A percentile compares a stretch with the other conserved stretches of the same genome.
Conservation (phyloP, 2,113 vertebrate genomes). For the Mobula hypostoma region DNA sequence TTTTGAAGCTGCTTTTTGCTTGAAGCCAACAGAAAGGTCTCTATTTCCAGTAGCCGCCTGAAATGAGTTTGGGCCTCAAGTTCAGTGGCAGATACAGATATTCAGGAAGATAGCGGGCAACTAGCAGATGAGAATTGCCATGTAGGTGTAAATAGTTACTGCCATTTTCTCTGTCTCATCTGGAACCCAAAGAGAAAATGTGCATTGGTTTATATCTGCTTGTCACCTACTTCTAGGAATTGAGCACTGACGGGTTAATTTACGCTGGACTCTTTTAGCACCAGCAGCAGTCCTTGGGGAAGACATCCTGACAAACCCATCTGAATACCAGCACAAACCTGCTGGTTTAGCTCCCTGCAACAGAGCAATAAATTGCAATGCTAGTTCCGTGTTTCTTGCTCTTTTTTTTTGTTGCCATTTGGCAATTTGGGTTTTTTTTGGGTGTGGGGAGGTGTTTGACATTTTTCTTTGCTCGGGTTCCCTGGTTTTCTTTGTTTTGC, state of each 20-base stretch:
- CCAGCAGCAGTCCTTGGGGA: neutral
- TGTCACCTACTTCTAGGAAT: neutral
- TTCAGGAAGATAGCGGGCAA: neutral
- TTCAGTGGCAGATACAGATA: neutral
- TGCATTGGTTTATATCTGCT: neutral
- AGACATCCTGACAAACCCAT: neutral
- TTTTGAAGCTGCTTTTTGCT: neutral
- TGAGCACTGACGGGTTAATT: neutral
- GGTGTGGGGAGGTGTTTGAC: too few species aligned
- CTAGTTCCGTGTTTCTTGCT: neutral
- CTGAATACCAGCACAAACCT: neutral
- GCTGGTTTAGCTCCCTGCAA: neutral
- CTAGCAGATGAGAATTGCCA: neutral
- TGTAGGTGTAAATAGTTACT: neutral
- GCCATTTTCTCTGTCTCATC: neutral
- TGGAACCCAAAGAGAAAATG: neutral
- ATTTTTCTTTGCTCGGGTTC: too few species aligned
- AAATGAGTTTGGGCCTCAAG: neutral
- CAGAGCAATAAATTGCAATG: neutral
- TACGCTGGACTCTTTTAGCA: neutral
- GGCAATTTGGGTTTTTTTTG: too few species aligned
- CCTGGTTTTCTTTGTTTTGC: too few species aligned
- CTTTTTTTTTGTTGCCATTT: too few species aligned
- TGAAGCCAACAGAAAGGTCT: neutral
- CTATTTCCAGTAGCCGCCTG: neutral